Base-by-base conservation (phyloP, 2,113 vertebrate species). In the Cynocephalus volans region DNA sequence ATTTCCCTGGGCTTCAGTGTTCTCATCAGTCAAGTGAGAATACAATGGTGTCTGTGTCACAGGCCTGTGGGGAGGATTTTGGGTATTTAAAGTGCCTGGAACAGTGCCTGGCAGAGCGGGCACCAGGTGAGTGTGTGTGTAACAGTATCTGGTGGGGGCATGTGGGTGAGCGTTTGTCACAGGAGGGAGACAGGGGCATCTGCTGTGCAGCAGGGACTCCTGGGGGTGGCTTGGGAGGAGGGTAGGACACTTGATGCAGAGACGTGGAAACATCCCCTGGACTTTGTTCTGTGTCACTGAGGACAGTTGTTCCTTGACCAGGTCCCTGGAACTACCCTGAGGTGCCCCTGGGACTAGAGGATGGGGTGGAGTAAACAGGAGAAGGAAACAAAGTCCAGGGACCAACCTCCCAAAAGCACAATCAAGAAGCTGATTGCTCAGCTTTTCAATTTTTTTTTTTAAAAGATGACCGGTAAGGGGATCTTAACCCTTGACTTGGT, bases 11-110 rank as follows among this genome's bases (percentile, higher is more conserved):
- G 50, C 48, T 67, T 79, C 79, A n/a, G 41, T 41, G 41, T 41
- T 41, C 41, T 41, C 41, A 41, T 41, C 41, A 41, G 41, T 41
- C 41, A 41, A 54, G 28, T 2, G 80, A 14, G 19, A 33, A 23
- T 10, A 17, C 3, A 31, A 73, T 0, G 24, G 36, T 10, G 36
- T 12, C 33, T 28, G 1, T 3, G 17, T 9, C 58, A 45, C 8
- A 13, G 33, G 70, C 17, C 62, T 36, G 26, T 10, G 45, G 41
- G 9, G 67, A 65, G 24, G 64, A 17, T 36, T 12, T 64, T 26
- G 4, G 1, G 28, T 28, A 41, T 64, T 17, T 52, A 8, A 41
- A 41, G 41, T 41, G 41, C 41, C 41, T 41, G 41, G 41, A 41
- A 41, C 41, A 36, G 56, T 33, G n/a, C 48, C 50, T 4, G 23